Percentiles rank a stretch among this genome's conserved stretches.
phyloP scores from a whole-genome alignment of 2,113 vertebrate species.

The Phalacrocorax carbo region DNA sequence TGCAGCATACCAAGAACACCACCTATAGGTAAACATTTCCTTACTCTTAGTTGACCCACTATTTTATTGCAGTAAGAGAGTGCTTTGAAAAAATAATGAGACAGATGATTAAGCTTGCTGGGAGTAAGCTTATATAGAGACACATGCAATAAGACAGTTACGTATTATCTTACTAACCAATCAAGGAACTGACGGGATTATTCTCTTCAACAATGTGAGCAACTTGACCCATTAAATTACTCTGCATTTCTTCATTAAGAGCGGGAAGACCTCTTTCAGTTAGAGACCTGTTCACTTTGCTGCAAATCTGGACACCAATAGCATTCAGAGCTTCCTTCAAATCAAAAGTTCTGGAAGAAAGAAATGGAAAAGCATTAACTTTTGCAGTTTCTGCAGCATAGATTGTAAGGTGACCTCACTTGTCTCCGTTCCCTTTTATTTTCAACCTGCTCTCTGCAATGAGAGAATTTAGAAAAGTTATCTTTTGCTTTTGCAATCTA shows the following conservation, averaged over 20 bases:
- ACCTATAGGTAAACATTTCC: neutral
- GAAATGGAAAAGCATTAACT: neutral
- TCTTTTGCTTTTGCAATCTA: neutral
- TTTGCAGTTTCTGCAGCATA: neutral
- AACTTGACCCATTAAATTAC: conserved; percentile 85
- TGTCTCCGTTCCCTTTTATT: neutral
- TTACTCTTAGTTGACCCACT: neutral
- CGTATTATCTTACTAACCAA: conserved; percentile 78
- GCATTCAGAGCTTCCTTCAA: conserved; percentile 82
- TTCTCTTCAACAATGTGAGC: conserved; percentile 81
- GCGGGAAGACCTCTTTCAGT: conserved; percentile 77
- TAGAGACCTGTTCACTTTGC: conserved; percentile 84
- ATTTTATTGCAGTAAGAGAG: neutral
- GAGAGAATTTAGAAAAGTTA: neutral
- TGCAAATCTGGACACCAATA: conserved; percentile 83
- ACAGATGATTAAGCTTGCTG: neutral
- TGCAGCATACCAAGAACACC: neutral
- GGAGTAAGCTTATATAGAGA: neutral
- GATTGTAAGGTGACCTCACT: neutral
- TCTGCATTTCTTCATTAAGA: conserved; percentile 78
- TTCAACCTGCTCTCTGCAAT: neutral
- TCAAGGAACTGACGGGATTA: conserved; percentile 84
- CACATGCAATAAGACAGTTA: neutral
- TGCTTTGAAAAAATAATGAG: neutral
- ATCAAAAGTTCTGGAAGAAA: conserved; percentile 79